Evolutionary conservation across 2,888 invertebrate genomes (phyloP).

Genomic region (Scelioninae gen. 2): DNA sequence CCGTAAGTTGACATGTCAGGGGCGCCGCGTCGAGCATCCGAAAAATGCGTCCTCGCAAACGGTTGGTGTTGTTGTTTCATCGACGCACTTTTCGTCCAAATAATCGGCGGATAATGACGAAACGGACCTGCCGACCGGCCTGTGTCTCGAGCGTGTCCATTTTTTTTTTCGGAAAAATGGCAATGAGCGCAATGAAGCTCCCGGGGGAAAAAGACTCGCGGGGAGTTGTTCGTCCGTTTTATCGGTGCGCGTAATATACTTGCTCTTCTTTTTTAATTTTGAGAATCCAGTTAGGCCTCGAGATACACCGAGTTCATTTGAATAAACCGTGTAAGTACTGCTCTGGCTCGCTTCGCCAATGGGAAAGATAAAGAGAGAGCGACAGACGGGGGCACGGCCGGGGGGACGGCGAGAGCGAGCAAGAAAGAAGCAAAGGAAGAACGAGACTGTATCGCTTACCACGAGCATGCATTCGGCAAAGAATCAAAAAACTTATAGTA

Average conservation of each 20-base stretch:
- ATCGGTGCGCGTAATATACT: constrained; percentile 34
- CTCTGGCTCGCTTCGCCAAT: constrained; percentile 65
- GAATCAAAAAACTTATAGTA: constrained; percentile 53
- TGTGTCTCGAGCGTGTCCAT: not conserved
- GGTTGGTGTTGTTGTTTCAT: too few relatives aligned
- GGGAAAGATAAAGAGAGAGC: constrained; percentile 56
- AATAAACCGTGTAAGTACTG: constrained; percentile 73
- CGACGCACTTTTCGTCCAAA: constrained; percentile 6
- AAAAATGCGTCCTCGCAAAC: constrained; percentile 21
- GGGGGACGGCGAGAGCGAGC: constrained; percentile 45
- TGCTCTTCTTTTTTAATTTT: constrained; percentile 70
- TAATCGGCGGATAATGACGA: not conserved
- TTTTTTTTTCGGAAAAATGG: not conserved
- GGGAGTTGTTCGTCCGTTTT: too few relatives aligned
- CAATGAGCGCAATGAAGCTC: too few relatives aligned
- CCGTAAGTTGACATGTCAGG: constrained; percentile 31
- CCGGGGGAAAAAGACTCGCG: not conserved
- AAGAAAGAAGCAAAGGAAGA: constrained; percentile 55
- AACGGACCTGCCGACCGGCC: not conserved
- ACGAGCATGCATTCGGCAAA: constrained; percentile 56
- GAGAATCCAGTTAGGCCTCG: constrained; percentile 71
- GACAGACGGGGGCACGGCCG: constrained; percentile 46
- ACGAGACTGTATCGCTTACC: constrained; percentile 58
- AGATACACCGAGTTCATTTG: constrained; percentile 73
- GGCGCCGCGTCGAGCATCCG: constrained; percentile 8